Conservation (phyloP, 2,113 vertebrate genomes). For the Passerina amoena region DNA sequence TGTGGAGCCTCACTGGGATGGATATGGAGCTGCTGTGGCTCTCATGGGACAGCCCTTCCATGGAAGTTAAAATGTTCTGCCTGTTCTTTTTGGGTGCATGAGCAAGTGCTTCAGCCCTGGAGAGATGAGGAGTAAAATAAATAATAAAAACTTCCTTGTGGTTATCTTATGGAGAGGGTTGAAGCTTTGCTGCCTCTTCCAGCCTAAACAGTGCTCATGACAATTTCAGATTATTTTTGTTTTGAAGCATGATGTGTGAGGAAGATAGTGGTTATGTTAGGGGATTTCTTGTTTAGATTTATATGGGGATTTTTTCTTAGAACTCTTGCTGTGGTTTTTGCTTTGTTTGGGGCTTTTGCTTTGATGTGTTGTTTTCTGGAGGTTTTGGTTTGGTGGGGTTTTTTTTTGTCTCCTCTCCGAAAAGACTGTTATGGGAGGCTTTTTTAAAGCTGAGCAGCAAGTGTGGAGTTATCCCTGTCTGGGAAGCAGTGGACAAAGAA, state of each 20-base stretch:
- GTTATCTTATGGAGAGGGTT: background rate
- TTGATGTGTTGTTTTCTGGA: background rate
- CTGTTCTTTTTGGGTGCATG: background rate
- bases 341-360: background rate
- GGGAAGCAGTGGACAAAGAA: background rate
- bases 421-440: background rate
- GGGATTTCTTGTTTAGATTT: background rate
- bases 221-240: background rate
- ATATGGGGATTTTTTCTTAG: background rate
- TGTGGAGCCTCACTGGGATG: fast-evolving
- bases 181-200: background rate
- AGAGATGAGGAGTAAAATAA: background rate
- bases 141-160: background rate
- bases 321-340: background rate
- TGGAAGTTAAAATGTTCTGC: background rate
- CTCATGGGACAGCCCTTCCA: fast-evolving
- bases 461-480: background rate
- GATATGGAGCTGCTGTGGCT: background rate
- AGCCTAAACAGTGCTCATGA: background rate
- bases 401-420: background rate
- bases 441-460: background rate
- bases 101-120: background rate
- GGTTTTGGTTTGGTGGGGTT: background rate
- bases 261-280: background rate
- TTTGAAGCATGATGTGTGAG: background rate